Evolutionary conservation across 1,140 invertebrate genomes (phyloP).

Genomic region (Drosophila yakuba): DNA sequence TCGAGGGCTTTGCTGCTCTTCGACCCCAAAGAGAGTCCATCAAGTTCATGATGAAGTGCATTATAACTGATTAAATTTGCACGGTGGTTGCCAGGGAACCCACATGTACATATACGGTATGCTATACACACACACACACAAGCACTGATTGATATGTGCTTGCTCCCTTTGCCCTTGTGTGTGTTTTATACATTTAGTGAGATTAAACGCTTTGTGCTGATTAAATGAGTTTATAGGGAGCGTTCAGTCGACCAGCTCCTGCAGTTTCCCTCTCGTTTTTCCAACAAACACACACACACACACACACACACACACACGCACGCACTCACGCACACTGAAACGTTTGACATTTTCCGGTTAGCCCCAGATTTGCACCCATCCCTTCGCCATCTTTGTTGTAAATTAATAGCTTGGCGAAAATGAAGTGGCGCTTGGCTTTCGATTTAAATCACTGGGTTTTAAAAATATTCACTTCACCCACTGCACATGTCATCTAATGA

Average conservation of each 20-base stretch:
- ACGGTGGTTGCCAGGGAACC: constrained; percentile 9
- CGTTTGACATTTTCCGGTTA: constrained; percentile 55
- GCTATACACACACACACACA: not conserved
- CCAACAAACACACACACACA: constrained; percentile 1
- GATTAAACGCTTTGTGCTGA: constrained; percentile 74
- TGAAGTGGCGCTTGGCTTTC: constrained; percentile 32
- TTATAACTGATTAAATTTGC: constrained; percentile 71
- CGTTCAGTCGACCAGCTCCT: constrained; percentile 24
- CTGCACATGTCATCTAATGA: too few relatives aligned
- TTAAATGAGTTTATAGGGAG: constrained; percentile 69
- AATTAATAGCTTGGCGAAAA: constrained; percentile 67
- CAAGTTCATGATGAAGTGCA: constrained; percentile 58
- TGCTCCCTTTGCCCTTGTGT: constrained; percentile 2
- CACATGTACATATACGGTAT: not conserved
- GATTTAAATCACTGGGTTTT: not conserved
- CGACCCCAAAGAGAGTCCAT: constrained; percentile 15
- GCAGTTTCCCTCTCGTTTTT: constrained; percentile 9
- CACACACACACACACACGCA: constrained; percentile 9
- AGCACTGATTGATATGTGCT: constrained; percentile 49
- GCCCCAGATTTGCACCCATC: not conserved
- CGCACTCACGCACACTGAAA: not conserved
- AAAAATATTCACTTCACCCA: too few relatives aligned
- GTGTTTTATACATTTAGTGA: constrained; percentile 53
- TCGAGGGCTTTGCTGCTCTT: not conserved
- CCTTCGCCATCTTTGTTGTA: constrained; percentile 4